Base-by-base conservation (phyloP, 2,113 vertebrate species). In the Phrynocephalus versicolor region DNA sequence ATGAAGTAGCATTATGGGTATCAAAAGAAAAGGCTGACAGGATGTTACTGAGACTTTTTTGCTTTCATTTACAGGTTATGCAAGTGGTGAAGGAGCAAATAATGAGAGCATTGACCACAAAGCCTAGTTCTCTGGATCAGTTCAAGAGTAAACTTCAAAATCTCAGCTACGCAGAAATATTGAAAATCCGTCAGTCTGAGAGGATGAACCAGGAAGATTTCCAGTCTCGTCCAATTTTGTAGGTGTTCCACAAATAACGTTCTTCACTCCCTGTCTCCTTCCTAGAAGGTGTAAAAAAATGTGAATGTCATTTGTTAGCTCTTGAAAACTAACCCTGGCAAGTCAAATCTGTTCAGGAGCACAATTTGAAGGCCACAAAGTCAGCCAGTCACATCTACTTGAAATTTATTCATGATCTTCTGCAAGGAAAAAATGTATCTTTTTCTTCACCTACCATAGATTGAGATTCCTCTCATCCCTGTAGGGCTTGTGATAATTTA, bases 181-280 rank as follows among this genome's bases (percentile, higher is more conserved):
- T 99, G 95, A 99, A 99, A 96, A 98, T 99, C 86, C 98, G 99
- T 85, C 99, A 99, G 94, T 99, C 98, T 1, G 99, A 99, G 95
- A 99, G 99, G 95, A 99, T 99, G 99, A 99, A 99, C 96, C 99
- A 99, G 93, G 99, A 99, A 91, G 99, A 99, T 93, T 99, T 99
- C 94, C 98, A 99, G 96, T 99, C 98, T 93, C 98, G 98, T 91
- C 99, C 99, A 2, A 99, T 99, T 91, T 91, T 99, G 99, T 99
- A 93, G 97, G 99, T 95, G 69, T 57, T 93, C 8, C 58, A 39
- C 65, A 0, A 72, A 23, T 64, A 41, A 7, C 0, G 39, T 75
- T 0, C 0, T 78, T 82, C 69, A 60, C 83, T 35, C 37, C 5
- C 39, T 9, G 0, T 19, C 3, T 33, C 19, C 33, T 85, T 3